Base-by-base conservation (phyloP, 2,113 vertebrate species). In the Ploceus nigricollis region DNA sequence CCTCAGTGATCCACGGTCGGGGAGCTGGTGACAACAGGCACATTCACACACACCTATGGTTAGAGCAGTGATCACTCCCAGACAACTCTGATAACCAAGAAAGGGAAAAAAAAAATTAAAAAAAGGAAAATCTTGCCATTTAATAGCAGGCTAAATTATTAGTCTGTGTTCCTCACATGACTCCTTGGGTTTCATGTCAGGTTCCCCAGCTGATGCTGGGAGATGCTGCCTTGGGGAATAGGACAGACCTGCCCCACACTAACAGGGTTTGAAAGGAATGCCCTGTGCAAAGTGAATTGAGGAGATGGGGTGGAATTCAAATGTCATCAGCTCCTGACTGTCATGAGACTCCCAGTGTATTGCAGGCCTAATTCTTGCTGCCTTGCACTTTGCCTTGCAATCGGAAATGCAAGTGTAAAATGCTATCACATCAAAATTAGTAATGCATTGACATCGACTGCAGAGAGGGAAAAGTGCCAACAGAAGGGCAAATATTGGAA, bases 1-100 rank as follows among this genome's bases (percentile, higher is more conserved):
- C 72, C 70, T 37, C 79, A 16, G 57, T 3, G 65, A 30, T 9
- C 14, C 37, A 5, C 1, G 39, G 7, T 0, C 0, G 7, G 23
- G 24, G 48, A 81, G 28, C 25, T 79, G 60, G 72, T 10, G 44
- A 4, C 61, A 82, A 3, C 63, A 61, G 53, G n/a, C n/a, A 40
- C 21, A 9, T 30, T 18, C 87, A 47, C 63, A 39, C 60, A n/a
- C 42, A 19, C 61, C 27, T 8, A 2, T 35, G 58, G 6, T 12
- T 30, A 65, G 2, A 63, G 66, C 54, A 77, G 60, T 1, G 25
- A 56, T 39, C 64, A 4, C 57, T 63, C 28, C 40, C 51, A 82
- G 63, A 33, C 19, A 70, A 2, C 10, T 1, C 15, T 63, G 87
- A 56, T 47, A 39, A 71, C 92, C 79, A 68, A 39, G 13, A 23